Evolutionary conservation across 2,888 invertebrate species (phyloP), one percentile per base, ranked within the genome.

Genomic region (Nebria brevicollis): DNA sequence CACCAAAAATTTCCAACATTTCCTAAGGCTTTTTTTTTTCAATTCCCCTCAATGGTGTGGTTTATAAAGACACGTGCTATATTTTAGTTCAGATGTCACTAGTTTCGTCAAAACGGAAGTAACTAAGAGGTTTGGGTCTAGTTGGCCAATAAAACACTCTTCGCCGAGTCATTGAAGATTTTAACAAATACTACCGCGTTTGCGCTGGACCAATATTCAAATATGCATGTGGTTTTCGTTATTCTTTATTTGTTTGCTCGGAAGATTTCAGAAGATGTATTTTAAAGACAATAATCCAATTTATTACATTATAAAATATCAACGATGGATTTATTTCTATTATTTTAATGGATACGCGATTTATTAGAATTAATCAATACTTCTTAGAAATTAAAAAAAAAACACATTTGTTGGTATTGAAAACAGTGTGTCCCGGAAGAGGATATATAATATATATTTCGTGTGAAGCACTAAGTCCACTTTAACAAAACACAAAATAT

Each of bases 41-140:
- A 42, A 34, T 13, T 54, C 54, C 54, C 54, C 54, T 54, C 54
- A 54, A 70, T 70, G 70, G 70, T 64, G 26, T 70, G 54, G 8
- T 42, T 34, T 65, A 72, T 65, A 77, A 77, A 65, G 87, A 87
- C 88, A 88, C 88, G 88, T 88, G 88, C 88, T 77, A 86, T 82
- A 54, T 70, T 77, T 83, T 77, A 86, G 88, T 86, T 88, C 87
- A 87, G 86, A 88, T 87, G 87, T 88, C 87, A 85, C 84, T 85
- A 84, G 85, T 85, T 86, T 86, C 85, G 86, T 86, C 84, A 85
- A 73, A 85, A 84, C 87, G 87, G 87, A 88, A 88, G 87, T 85
- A 83, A 85, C 86, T 85, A 86, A 86, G 86, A 86, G 85, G 83
- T 84, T 84, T 83, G 83, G 84, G 83, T 43, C 43, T 34, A 76